These are phyloP conservation scores for Embiotoca jacksoni DNA, from an alignment of 2,113 vertebrate species.

Conservation along the genomic window DNA sequence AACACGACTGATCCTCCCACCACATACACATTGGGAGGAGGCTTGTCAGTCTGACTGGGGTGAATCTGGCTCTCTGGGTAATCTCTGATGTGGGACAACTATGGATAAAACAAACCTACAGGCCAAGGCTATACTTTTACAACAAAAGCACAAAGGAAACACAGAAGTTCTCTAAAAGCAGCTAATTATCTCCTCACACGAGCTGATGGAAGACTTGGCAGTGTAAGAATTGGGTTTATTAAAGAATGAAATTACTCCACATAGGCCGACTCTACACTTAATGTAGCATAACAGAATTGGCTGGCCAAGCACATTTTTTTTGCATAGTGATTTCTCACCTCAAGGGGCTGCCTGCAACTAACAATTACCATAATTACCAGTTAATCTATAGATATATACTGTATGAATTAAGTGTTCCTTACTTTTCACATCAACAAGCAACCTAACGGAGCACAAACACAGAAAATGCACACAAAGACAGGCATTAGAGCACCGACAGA, in stretches of 20 bases:
- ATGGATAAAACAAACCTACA: constrained; percentile 1
- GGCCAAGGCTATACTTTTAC: constrained; percentile 3
- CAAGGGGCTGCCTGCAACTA: constrained; percentile 12
- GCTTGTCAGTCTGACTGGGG: constrained; percentile 35
- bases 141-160: constrained; percentile 5
- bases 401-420: too few species aligned
- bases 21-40: constrained; percentile 54
- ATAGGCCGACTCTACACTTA: constrained; percentile 10
- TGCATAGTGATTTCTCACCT: constrained; percentile 34
- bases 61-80: constrained; percentile 41
- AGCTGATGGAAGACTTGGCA: neutral
- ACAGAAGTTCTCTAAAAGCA: neutral
- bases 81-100: constrained; percentile 46
- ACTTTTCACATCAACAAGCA: neutral
- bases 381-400: constrained; percentile 2
- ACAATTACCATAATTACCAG: constrained; percentile 37
- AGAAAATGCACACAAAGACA: neutral
- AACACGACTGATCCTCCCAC: constrained; percentile 71
- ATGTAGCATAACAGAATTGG: constrained; percentile 43
- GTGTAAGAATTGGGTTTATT: neutral
- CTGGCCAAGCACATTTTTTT: constrained; percentile 28
- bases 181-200: neutral
- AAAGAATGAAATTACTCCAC: constrained; percentile 16
- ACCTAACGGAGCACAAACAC: neutral
- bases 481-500: neutral